Base-by-base conservation (phyloP, 2,888 invertebrate genomes). In the Idaea dimidiata region DNA sequence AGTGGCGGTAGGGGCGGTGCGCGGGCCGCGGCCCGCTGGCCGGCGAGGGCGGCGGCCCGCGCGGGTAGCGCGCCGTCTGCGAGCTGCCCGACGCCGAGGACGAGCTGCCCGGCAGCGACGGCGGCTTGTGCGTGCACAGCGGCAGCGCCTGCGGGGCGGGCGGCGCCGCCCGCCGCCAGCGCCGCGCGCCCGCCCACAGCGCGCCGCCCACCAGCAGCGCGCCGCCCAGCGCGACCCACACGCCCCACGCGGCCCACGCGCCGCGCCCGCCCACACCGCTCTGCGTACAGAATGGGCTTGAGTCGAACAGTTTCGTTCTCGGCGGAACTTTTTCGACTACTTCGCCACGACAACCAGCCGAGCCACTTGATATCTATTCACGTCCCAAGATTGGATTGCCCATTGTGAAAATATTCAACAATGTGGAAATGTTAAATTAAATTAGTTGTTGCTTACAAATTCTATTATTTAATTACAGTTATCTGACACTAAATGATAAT, bases 1-100 rank as follows among this genome's bases (percentile, higher is more conserved):
- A 96, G 85, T 97, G 96, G 31, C 96, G 93, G 85, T 96, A 96
- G 1, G 97, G 95, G 64, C 95, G 94, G 62, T 96, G n/a, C n/a
- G n/a, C n/a, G n/a, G 95, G 16, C 95, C 90, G 62, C 96, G 95
- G 16, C 95, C 90, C 72, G 93, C 94, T 78, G 94, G 97, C 97
- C 0, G 98, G 98, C 82, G 96, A 96, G 2, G 98, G 98, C 16
- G 98, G 98, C 54, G 98, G 98, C 90, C 98, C 98, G 62, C 95
- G 94, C n/a, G 98, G 97, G 88, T 97, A 97, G 33, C 91, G 95
- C 71, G 93, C n/a, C 6, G 70, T 62, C 16, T 95, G 95, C 0
- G 96, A 96, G 18, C 72, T 86, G n/a, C n/a, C 77, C 0, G 31
- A 57, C 6, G 16, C 16, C 32, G 17, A 59, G 16, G 17, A 16